Conservation (phyloP, 2,797 vertebrate genomes). For the Furcifer pardalis region DNA sequence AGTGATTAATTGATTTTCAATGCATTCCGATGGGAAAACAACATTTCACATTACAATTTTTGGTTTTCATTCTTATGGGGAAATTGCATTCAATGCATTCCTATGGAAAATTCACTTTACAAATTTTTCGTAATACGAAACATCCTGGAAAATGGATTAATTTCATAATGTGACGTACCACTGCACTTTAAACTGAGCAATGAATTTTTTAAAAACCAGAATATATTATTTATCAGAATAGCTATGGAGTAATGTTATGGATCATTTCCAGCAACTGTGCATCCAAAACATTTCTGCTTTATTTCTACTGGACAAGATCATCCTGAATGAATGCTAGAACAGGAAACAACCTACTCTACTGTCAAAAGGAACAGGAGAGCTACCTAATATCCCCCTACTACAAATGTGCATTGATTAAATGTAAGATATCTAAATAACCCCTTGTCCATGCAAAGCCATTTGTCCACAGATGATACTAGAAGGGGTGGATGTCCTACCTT, state of each 20-base stretch:
- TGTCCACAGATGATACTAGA: neutral
- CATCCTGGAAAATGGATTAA: too few species aligned
- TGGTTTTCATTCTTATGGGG: too few species aligned
- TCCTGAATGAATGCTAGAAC: too few species aligned
- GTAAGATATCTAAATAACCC: neutral
- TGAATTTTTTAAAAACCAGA: neutral
- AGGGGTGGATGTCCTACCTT: slow-evolving; percentile 80
- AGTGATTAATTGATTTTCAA: too few species aligned
- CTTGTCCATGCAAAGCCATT: neutral
- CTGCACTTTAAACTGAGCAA: neutral
- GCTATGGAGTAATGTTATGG: neutral
- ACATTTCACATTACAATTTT: too few species aligned
- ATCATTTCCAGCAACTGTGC: neutral
- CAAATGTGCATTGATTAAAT: neutral
- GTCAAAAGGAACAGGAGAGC: too few species aligned
- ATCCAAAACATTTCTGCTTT: neutral
- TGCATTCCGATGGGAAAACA: too few species aligned
- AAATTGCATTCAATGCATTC: too few species aligned
- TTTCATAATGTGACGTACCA: too few species aligned
- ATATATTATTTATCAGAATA: neutral
- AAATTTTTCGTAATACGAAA: too few species aligned
- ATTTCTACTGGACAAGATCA: neutral
- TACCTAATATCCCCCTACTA: neutral
- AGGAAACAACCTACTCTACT: too few species aligned
- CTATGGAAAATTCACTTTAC: too few species aligned